These are phyloP conservation scores for Acronicta aceris DNA, from an alignment of 2,888 invertebrate genomes.

Conservation along the genomic window DNA sequence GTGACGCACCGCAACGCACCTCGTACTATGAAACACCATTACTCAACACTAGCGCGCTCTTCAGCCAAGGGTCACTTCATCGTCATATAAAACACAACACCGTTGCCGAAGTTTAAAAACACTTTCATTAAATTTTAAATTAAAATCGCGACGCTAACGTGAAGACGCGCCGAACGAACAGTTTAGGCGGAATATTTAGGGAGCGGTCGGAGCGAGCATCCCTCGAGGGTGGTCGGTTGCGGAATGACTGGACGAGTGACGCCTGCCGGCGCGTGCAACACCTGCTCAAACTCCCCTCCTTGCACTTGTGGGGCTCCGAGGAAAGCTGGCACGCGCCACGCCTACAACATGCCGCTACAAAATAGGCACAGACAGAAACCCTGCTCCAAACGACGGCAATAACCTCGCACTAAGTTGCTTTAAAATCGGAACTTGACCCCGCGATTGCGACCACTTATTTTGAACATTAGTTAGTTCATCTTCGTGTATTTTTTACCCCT, in stretches of 20 bases:
- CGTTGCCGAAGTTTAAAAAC: background rate
- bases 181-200: constrained; percentile 13
- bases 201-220: constrained; percentile 55
- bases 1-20: constrained; percentile 36
- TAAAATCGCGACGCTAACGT: background rate
- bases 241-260: constrained; percentile 69
- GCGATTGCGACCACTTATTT: background rate
- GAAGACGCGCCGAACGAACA: constrained; percentile 3
- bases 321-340: constrained; percentile 72
- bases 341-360: constrained; percentile 63
- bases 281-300: constrained; percentile 69
- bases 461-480: background rate
- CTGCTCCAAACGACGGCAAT: constrained; percentile 13
- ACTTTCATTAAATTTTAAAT: background rate
- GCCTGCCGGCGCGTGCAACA: constrained; percentile 71
- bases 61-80: constrained; percentile 46
- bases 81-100: constrained; percentile 37
- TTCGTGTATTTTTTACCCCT: background rate
- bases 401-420: background rate
- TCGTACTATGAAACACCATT: constrained; percentile 39
- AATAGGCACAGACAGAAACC: constrained; percentile 19
- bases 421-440: background rate
- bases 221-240: constrained; percentile 62
- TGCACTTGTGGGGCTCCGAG: constrained; percentile 86
- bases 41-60: constrained; percentile 36